Conservation (phyloP, 2,797 vertebrate genomes). For the Anableps anableps region DNA sequence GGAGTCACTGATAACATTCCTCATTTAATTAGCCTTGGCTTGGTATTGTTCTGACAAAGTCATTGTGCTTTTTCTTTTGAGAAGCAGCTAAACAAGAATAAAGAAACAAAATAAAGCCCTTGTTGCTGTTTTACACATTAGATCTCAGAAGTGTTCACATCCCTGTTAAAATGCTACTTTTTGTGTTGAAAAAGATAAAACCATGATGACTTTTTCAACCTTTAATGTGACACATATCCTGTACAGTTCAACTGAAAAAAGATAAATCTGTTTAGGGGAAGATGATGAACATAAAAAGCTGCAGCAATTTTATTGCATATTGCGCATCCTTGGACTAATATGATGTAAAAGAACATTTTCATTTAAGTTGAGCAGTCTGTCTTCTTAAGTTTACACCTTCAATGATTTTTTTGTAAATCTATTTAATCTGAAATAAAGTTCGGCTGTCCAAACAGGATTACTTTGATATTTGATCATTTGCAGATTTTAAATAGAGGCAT, state of each 20-base stretch:
- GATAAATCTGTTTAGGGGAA: neutral
- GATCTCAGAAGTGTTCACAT: neutral
- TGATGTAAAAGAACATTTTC: neutral
- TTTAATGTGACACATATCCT: neutral
- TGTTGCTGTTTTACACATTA: neutral
- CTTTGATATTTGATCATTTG: neutral
- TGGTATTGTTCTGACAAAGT: slow-evolving; percentile 27
- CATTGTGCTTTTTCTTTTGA: neutral
- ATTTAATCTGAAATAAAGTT: neutral
- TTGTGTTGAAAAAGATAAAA: no score
- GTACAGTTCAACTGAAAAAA: neutral
- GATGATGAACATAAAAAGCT: neutral
- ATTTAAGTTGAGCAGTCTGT: neutral
- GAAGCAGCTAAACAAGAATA: neutral
- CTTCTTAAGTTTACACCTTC: neutral
- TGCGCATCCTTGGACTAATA: neutral
- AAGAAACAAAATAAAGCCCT: neutral
- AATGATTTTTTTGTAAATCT: neutral
- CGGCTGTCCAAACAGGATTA: neutral
- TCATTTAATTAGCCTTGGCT: slow-evolving; percentile 30
- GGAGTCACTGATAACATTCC: slow-evolving; percentile 3
- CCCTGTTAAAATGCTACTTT: neutral
- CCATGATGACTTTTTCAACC: neutral
- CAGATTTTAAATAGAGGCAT: neutral
- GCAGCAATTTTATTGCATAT: neutral